Evolutionary conservation across 1,140 invertebrate species (phyloP).

Genomic region (Ridgeia piscesae): DNA sequence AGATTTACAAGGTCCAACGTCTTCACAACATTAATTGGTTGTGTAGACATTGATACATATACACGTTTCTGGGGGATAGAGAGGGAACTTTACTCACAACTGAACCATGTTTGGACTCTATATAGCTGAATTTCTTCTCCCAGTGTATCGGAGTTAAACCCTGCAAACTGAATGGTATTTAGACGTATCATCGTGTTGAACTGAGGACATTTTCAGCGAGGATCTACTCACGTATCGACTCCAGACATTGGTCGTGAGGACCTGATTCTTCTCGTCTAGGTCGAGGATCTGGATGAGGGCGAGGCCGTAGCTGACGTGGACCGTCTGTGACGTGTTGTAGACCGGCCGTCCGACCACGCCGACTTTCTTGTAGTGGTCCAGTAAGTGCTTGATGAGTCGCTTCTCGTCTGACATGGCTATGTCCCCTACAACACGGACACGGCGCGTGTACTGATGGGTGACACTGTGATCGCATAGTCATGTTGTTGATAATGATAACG

Average conservation of each 20-base stretch:
- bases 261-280: conserved; percentile 39
- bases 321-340: conserved; percentile 28
- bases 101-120: neutral
- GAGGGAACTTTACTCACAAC: neutral
- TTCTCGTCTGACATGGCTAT: conserved; percentile 32
- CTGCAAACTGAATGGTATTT: neutral
- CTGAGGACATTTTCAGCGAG: neutral
- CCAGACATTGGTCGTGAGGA: conserved; percentile 38
- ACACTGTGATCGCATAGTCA: neutral
- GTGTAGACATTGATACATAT: neutral
- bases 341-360: conserved; percentile 33
- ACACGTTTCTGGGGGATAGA: neutral
- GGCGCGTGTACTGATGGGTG: neutral
- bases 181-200: neutral
- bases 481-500: neutral
- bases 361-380: conserved; percentile 29
- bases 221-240: conserved; percentile 32
- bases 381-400: conserved; percentile 30
- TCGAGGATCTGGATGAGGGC: conserved; percentile 41
- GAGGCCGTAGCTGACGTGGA: conserved; percentile 34
- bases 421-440: conserved; percentile 1
- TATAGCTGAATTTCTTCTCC: neutral
- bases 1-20: neutral
- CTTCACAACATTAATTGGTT: neutral
- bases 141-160: neutral